These are phyloP conservation scores for Dreissena rostriformis DNA, from an alignment of 1,140 invertebrate genomes.

Conservation along the genomic window DNA sequence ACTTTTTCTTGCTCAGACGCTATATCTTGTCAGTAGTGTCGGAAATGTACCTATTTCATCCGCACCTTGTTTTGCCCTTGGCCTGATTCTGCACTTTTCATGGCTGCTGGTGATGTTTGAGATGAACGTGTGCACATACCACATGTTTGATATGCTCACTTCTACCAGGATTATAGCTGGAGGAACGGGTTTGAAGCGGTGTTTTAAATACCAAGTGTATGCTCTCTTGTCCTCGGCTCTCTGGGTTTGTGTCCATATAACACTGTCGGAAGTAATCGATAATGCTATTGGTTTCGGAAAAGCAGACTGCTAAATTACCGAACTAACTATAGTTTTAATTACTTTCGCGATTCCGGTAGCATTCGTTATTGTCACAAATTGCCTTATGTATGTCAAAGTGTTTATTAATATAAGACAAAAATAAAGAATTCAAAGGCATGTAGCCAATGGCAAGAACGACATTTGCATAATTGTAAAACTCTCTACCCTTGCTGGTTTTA, in stretches of 20 bases:
- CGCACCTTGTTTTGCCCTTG: background rate
- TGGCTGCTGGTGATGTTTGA: constrained; percentile 19
- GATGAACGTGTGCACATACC: constrained; percentile 47
- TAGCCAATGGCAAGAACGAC: constrained; percentile 22
- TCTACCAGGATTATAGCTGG: background rate
- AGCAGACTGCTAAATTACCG: constrained; percentile 24
- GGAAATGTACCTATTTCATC: background rate
- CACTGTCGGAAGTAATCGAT: background rate
- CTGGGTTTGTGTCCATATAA: background rate
- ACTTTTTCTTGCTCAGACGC: constrained; percentile 1
- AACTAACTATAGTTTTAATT: constrained; percentile 5
- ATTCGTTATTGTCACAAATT: constrained; percentile 26
- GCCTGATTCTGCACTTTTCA: constrained; percentile 1
- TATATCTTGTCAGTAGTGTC: constrained; percentile 6
- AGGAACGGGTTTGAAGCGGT: background rate
- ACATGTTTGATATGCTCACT: constrained; percentile 24
- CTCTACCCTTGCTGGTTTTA: constrained; percentile 29
- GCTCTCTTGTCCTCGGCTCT: background rate
- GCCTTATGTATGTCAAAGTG: constrained; percentile 24
- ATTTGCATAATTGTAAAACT: constrained; percentile 37
- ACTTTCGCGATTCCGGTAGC: constrained; percentile 36
- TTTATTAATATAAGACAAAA: constrained; percentile 6
- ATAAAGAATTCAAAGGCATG: background rate
- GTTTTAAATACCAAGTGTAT: constrained; percentile 5
- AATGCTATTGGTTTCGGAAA: constrained; percentile 19